These are phyloP conservation scores for Calephelis nemesis DNA, from an alignment of 1,140 invertebrate species.

Conservation along the genomic window DNA sequence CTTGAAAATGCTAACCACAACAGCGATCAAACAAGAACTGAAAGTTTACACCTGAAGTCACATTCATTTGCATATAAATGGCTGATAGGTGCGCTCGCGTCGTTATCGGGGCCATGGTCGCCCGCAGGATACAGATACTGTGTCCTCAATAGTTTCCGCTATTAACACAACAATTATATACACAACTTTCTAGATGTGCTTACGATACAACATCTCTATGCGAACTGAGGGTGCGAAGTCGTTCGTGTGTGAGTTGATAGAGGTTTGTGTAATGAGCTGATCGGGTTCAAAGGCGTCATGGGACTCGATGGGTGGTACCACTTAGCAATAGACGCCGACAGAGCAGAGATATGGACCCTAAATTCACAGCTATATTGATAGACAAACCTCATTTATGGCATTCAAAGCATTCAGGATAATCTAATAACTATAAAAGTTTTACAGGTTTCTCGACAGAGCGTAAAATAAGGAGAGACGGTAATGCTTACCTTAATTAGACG, in stretches of 20 bases:
- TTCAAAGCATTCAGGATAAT: not conserved
- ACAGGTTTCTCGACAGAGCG: slow-evolving; percentile 3
- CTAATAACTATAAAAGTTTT: slow-evolving; percentile 11
- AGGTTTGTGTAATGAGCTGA: slow-evolving; percentile 71
- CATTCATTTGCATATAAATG: slow-evolving; percentile 69
- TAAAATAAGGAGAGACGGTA: slow-evolving; percentile 2
- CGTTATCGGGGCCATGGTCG: slow-evolving; percentile 68
- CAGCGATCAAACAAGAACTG: slow-evolving; percentile 46
- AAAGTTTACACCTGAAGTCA: slow-evolving; percentile 54
- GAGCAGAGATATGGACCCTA: slow-evolving; percentile 4
- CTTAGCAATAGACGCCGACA: slow-evolving; percentile 45
- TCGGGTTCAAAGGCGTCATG: slow-evolving; percentile 66
- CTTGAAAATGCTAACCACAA: slow-evolving; percentile 32
- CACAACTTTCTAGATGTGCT: slow-evolving; percentile 48
- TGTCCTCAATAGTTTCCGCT: slow-evolving; percentile 62
- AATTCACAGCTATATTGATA: slow-evolving; percentile 2
- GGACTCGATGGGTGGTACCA: slow-evolving; percentile 57
- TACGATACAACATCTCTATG: slow-evolving; percentile 54
- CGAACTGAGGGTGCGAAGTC: slow-evolving; percentile 59
- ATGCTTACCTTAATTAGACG: not conserved
- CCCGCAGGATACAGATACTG: slow-evolving; percentile 71
- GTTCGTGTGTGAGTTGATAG: slow-evolving; percentile 52
- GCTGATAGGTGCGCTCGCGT: slow-evolving; percentile 55
- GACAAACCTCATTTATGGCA: slow-evolving; percentile 4
- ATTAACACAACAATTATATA: slow-evolving; percentile 11